These are phyloP conservation scores for Alsophila aescularia DNA, from an alignment of 2,888 invertebrate species.

Conservation along the genomic window DNA sequence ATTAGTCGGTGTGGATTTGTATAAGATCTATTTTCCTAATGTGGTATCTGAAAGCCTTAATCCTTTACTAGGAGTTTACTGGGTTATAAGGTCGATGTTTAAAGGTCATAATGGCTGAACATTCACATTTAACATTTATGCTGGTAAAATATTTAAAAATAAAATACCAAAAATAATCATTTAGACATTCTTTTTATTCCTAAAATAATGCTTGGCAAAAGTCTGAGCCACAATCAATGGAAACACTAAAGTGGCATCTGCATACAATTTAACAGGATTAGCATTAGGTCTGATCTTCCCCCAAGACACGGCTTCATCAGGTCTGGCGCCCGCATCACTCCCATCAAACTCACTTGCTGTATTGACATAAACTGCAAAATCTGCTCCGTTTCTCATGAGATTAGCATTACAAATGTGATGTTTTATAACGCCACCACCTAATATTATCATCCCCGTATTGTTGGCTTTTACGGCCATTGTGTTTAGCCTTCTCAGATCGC, in stretches of 20 bases:
- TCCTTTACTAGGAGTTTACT: no score
- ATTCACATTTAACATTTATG: no score
- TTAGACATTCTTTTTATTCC: slow-evolving; percentile 81
- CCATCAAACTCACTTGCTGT: slow-evolving; percentile 98
- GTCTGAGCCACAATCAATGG: slow-evolving; percentile 98
- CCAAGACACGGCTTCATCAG: slow-evolving; percentile 99
- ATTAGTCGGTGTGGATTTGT: no score
- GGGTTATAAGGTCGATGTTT: no score
- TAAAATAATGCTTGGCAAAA: slow-evolving; percentile 90
- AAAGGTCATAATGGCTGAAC: no score
- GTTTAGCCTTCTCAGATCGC: slow-evolving; percentile 95
- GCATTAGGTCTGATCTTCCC: slow-evolving; percentile 97
- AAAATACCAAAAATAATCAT: slow-evolving; percentile 23
- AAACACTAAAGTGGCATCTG: slow-evolving; percentile 97
- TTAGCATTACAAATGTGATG: slow-evolving; percentile 99
- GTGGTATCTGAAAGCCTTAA: no score
- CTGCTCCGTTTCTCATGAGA: slow-evolving; percentile 99
- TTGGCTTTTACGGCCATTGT: slow-evolving; percentile 96
- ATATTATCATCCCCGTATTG: slow-evolving; percentile 97
- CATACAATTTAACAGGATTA: slow-evolving; percentile 95
- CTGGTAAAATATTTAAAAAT: slow-evolving; percentile 5
- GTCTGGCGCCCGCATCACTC: slow-evolving; percentile 98
- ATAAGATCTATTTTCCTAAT: no score
- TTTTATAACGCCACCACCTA: slow-evolving; percentile 98
- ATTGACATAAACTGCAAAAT: slow-evolving; percentile 97